phyloP scores from a whole-genome alignment of 2,797 vertebrate species.

The Tarsius wallacei region DNA sequence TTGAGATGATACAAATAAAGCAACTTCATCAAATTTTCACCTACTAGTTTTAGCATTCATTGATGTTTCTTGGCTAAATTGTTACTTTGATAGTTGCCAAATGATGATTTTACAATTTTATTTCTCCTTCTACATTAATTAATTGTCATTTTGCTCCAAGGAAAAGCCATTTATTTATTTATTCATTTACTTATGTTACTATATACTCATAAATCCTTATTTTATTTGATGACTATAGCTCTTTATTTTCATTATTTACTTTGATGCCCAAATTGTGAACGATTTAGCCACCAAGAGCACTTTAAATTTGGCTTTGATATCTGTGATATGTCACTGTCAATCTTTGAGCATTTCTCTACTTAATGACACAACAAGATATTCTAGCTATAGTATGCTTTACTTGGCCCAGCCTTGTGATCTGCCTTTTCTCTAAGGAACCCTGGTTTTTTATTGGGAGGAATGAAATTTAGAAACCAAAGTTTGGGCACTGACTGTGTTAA shows the following conservation, averaged over 20 bases:
- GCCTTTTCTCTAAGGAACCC: neutral
- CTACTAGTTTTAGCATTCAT: neutral
- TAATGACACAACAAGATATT: neutral
- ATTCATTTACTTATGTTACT: neutral
- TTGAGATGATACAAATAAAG: constrained; percentile 41
- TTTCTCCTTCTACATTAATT: constrained; percentile 55
- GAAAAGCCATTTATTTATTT: constrained; percentile 6
- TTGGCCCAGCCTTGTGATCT: neutral
- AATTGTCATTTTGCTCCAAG: constrained; percentile 26
- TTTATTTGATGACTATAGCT: neutral
- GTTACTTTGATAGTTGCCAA: constrained; percentile 47
- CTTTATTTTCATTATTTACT: constrained; percentile 22
- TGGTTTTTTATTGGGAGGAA: neutral
- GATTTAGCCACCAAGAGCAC: neutral
- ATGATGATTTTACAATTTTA: constrained; percentile 58
- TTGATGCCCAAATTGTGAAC: neutral
- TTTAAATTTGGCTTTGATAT: neutral
- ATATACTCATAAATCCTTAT: neutral
- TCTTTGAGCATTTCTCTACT: neutral
- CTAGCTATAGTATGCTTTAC: neutral
- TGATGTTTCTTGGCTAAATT: constrained; percentile 56
- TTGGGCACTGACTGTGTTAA: neutral
- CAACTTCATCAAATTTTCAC: constrained; percentile 50
- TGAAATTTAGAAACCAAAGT: constrained; percentile 30
- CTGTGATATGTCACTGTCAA: neutral